Conservation (phyloP, 1,140 invertebrate genomes). For the Dysdera silvatica region DNA sequence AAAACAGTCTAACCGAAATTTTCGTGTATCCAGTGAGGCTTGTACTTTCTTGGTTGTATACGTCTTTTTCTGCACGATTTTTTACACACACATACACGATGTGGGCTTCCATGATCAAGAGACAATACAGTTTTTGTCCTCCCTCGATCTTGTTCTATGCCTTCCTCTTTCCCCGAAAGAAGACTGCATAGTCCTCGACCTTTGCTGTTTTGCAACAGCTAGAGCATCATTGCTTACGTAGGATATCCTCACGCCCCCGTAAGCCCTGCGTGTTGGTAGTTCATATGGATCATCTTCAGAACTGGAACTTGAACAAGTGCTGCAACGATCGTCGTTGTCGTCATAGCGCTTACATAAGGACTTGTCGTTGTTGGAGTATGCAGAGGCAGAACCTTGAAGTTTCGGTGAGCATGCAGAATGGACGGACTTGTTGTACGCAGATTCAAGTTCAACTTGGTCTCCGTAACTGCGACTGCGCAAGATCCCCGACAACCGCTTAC, state of each 20-base stretch:
- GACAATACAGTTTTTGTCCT: slow-evolving; percentile 40
- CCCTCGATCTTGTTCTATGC: slow-evolving; percentile 29
- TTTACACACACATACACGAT: no score
- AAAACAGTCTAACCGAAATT: no score
- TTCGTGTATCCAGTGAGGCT: no score
- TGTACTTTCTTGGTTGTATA: no score
- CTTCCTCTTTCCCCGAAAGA: slow-evolving; percentile 13
- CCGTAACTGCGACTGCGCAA: slow-evolving; percentile 29
- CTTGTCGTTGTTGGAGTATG: slow-evolving; percentile 13
- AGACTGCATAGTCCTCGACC: slow-evolving; percentile 5
- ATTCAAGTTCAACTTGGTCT: slow-evolving; percentile 19
- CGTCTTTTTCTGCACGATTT: no score
- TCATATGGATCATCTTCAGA: slow-evolving; percentile 64
- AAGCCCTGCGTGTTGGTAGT: slow-evolving; percentile 60
- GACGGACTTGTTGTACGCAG: slow-evolving; percentile 1
- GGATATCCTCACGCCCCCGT: slow-evolving; percentile 69
- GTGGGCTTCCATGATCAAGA: slow-evolving; percentile 37
- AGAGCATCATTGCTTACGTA: slow-evolving; percentile 82
- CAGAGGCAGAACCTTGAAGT: slow-evolving; percentile 32
- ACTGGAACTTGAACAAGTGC: slow-evolving; percentile 70
- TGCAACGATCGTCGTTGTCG: slow-evolving; percentile 51
- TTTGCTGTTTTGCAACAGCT: slow-evolving; percentile 47
- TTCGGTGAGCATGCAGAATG: slow-evolving; percentile 46
- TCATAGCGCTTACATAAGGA: slow-evolving; percentile 40
- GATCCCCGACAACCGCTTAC: slow-evolving; percentile 13